Percentiles rank a stretch among this genome's conserved stretches.
Conservation (phyloP, 2,113 vertebrate genomes). For the Cyanoliseus patagonus region DNA sequence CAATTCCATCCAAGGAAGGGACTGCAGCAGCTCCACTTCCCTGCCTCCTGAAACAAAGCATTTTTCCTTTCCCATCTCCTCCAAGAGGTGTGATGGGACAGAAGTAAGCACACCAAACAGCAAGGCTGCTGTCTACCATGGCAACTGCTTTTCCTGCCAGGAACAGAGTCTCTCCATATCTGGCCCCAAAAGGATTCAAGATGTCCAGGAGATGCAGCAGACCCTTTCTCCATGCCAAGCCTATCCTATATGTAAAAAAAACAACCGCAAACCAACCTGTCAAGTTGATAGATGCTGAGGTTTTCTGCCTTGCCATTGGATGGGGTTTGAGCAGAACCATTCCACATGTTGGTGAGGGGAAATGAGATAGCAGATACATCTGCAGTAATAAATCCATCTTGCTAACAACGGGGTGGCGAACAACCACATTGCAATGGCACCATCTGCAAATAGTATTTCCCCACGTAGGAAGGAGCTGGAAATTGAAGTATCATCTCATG, state of each 20-base stretch:
- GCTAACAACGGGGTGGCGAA: neutral
- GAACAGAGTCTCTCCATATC: rapidly evolving
- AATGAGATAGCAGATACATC: neutral
- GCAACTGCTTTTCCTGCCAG: neutral
- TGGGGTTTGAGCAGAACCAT: neutral
- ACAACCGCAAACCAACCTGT: neutral
- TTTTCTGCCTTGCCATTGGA: neutral
- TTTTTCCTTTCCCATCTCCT: neutral
- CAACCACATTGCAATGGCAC: neutral
- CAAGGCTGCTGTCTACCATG: neutral
- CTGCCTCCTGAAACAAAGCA: neutral
- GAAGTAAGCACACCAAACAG: neutral
- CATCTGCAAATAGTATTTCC: slow-evolving; percentile 5
- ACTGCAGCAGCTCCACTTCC: neutral
- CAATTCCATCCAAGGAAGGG: neutral
- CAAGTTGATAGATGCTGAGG: neutral
- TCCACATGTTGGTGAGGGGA: neutral
- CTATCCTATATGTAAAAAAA: neutral
- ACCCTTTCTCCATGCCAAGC: neutral
- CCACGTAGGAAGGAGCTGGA: neutral
- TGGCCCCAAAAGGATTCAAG: neutral
- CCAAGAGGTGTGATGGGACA: neutral
- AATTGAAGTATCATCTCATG: neutral
- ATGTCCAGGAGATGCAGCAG: neutral
- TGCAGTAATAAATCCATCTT: neutral